A percentile compares a stretch with the other conserved stretches of the same genome.
phyloP scores from a whole-genome alignment of 2,113 vertebrate species.

The Neodon shergylaensis region DNA sequence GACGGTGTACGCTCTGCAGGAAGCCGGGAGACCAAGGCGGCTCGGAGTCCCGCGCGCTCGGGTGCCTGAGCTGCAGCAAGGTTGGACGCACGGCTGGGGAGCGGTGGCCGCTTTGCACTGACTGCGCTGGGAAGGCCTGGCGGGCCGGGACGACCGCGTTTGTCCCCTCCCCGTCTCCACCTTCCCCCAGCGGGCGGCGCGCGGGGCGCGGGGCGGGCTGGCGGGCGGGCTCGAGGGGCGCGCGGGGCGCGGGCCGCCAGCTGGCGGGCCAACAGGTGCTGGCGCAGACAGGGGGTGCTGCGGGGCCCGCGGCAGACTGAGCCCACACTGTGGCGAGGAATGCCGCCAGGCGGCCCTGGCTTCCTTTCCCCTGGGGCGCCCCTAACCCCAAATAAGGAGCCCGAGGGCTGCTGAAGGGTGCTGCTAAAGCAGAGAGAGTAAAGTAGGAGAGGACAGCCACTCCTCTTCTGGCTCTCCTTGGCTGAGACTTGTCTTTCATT shows the following conservation, averaged over 20 bases:
- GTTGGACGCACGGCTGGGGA: constrained; percentile 4
- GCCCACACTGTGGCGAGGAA: constrained; percentile 64
- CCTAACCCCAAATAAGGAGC: constrained; percentile 22
- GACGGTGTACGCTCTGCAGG: background rate
- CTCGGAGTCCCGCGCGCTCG: background rate
- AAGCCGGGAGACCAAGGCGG: background rate
- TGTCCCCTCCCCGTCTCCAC: constrained; percentile 63
- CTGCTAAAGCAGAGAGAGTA: background rate
- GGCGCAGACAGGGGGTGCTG: constrained; percentile 82
- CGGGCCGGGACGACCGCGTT: constrained; percentile 11
- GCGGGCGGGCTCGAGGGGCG: background rate
- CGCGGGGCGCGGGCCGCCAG: constrained; percentile 77
- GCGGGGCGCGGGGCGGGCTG: background rate
- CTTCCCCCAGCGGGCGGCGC: constrained; percentile 43
- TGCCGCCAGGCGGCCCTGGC: background rate
- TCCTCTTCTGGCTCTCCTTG: background rate
- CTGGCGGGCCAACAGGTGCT: constrained; percentile 91
- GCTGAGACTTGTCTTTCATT: background rate
- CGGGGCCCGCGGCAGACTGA: constrained; percentile 70
- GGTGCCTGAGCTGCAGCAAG: background rate
- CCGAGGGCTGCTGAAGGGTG: background rate
- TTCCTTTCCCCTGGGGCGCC: constrained; percentile 8
- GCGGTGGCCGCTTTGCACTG: background rate
- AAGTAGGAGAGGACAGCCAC: background rate
- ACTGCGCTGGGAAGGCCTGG: constrained; percentile 53